A percentile compares a stretch with the other conserved stretches of the same genome.
These are phyloP conservation scores for Lottia scabra DNA, from an alignment of 2,888 invertebrate species.

Conservation along the genomic window DNA sequence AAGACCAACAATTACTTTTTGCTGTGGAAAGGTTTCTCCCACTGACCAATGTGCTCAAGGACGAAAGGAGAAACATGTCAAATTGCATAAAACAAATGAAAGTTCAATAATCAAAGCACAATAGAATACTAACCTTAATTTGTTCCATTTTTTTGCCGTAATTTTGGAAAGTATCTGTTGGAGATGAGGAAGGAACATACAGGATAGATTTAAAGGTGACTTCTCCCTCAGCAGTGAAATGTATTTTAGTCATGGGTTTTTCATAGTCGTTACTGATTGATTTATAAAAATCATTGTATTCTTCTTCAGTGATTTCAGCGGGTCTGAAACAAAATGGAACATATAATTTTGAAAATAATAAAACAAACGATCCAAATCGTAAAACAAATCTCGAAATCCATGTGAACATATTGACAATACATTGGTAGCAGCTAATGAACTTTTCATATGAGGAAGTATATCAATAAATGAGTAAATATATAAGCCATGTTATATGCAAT, in stretches of 20 bases:
- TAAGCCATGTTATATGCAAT: too few relatives aligned
- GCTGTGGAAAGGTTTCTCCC: too few relatives aligned
- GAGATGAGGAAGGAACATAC: conserved; percentile 91
- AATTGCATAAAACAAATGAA: not conserved
- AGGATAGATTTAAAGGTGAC: conserved; percentile 97
- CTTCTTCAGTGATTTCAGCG: conserved; percentile 84
- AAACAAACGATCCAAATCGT: too few relatives aligned
- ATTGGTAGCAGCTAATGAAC: too few relatives aligned
- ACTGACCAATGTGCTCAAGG: too few relatives aligned
- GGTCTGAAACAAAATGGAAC: conserved; percentile 70
- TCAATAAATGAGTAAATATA: too few relatives aligned
- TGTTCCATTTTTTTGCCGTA: conserved; percentile 95
- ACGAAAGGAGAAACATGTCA: too few relatives aligned
- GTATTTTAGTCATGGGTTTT: conserved; percentile 87
- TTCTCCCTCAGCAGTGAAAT: conserved; percentile 99
- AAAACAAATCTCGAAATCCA: too few relatives aligned
- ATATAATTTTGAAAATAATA: too few relatives aligned
- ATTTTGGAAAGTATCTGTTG: conserved; percentile 91
- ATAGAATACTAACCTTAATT: conserved; percentile 77
- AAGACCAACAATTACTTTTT: too few relatives aligned
- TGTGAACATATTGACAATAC: too few relatives aligned
- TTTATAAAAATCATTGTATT: conserved; percentile 96
- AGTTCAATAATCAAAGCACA: not conserved
- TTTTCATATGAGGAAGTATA: too few relatives aligned
- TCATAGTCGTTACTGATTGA: conserved; percentile 89